Base-by-base conservation (phyloP, 2,113 vertebrate genomes). In the Takifugu flavidus region DNA sequence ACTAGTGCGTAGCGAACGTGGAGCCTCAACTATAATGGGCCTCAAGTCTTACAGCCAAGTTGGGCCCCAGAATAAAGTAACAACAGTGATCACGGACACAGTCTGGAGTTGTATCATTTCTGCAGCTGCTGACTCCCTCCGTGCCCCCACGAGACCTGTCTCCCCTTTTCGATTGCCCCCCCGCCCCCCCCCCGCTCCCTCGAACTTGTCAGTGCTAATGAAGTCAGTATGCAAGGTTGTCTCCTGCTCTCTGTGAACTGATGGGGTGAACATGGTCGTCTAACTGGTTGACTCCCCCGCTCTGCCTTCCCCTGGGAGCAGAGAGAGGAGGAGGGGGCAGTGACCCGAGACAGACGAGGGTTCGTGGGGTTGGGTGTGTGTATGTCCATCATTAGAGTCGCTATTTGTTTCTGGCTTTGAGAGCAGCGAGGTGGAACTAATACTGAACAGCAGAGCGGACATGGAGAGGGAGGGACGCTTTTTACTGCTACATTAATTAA, bases 401-500 rank as follows among this genome's bases (percentile, higher is more conserved):
- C 82, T 81, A 89, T 88, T 87, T 88, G 84, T 89, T 86, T 78
- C 67, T 72, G 81, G 86, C 88, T 90, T 56, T 75, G 83, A 80
- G 87, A 47, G 87, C 86, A 61, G 83, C 74, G 46, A 75, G 82
- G 92, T 86, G 68, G 91, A 93, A 92, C 92, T 93, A 92, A 96
- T 93, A 87, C 87, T 82, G 86, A 78, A 51, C 62, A 86, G 72
- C 83, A 86, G 86, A 79, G 69, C 70, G 83, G 88, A 84, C 71
- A 62, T 72, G 79, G 39, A 72, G 55, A 78, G 83, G 82, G 84
- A 87, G 87, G 86, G 84, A 75, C 86, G 75, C 87, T 88, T 87
- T 93, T 92, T 93, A 92, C 86, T 91, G 90, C 88, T 90, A 93
- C 90, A 92, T 94, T 93, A 94, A 94, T 94, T 93, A 94, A 93